Evolutionary conservation across 2,113 vertebrate genomes (phyloP).

Genomic region (Chascanopsetta lugubris): DNA sequence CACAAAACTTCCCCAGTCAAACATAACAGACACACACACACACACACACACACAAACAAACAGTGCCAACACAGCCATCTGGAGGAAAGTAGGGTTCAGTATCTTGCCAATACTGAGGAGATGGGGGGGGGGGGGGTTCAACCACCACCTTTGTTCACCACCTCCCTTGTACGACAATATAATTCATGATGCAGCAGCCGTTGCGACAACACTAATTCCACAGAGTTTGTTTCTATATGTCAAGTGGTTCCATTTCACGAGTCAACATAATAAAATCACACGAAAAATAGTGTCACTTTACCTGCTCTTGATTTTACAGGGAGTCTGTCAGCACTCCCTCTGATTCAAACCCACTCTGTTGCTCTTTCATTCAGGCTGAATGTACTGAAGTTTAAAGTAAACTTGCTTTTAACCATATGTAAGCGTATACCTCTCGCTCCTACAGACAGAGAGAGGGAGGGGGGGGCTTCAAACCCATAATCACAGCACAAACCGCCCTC

Average conservation of each 20-base stretch:
- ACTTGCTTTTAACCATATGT: slow-evolving; percentile 18
- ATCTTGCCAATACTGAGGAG: no score
- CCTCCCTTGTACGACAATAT: no score
- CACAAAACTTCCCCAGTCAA: no score
- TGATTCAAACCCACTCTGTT: slow-evolving; percentile 5
- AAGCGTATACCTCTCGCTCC: slow-evolving; percentile 36
- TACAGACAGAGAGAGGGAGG: slow-evolving; percentile 28
- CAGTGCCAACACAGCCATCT: no score
- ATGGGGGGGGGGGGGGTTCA: no score
- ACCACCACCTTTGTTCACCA: no score
- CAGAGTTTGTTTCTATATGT: not conserved
- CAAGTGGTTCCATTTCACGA: no score
- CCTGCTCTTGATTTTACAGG: slow-evolving; percentile 3
- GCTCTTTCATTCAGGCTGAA: slow-evolving; percentile 1
- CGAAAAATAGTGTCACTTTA: not conserved
- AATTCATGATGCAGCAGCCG: no score
- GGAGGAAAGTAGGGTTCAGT: no score
- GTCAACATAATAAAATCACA: no score
- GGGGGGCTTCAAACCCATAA: slow-evolving; percentile 34
- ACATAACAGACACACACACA: no score
- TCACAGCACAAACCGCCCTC: slow-evolving; percentile 35
- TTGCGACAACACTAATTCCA: not conserved
- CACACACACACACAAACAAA: no score
- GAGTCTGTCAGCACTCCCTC: slow-evolving; percentile 6
- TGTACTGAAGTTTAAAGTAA: slow-evolving; percentile 3